Conservation (phyloP, 1,140 invertebrate species). For the Mycetomoellerius zeteki region DNA sequence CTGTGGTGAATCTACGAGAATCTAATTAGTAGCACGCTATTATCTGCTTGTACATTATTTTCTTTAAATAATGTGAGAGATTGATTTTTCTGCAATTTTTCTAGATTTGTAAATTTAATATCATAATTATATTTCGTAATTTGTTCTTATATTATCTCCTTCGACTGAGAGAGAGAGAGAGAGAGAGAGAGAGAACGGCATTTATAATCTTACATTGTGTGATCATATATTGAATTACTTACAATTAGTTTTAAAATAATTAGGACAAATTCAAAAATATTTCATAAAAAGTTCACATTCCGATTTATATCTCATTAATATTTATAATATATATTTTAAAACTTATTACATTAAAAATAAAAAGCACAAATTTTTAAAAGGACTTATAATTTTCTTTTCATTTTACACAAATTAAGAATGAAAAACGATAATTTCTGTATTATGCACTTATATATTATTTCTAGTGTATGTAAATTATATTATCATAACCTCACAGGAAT, state of each 20-base stretch:
- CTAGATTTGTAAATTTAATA: background rate
- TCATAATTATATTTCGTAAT: background rate
- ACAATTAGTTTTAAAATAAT: conserved; percentile 1
- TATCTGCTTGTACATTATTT: background rate
- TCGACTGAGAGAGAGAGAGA: too few relatives aligned
- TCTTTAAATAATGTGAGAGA: background rate
- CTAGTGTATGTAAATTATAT: background rate
- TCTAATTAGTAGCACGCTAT: conserved; percentile 15
- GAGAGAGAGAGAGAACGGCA: too few relatives aligned
- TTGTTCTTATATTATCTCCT: background rate
- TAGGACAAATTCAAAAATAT: background rate
- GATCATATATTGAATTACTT: background rate
- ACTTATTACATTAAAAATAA: background rate
- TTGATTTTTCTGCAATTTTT: background rate
- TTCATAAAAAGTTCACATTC: background rate
- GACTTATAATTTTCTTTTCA: background rate
- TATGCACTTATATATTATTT: background rate
- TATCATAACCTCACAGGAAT: background rate
- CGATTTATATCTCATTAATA: conserved; percentile 6
- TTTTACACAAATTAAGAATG: background rate
- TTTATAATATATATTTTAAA: conserved; percentile 22
- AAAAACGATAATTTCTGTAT: background rate
- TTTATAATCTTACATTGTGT: background rate
- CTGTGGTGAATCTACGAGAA: background rate
- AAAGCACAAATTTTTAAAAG: background rate